Percentiles rank a stretch among this genome's conserved stretches.
phyloP scores from a whole-genome alignment of 2,113 vertebrate genomes.

The Ochotona princeps region DNA sequence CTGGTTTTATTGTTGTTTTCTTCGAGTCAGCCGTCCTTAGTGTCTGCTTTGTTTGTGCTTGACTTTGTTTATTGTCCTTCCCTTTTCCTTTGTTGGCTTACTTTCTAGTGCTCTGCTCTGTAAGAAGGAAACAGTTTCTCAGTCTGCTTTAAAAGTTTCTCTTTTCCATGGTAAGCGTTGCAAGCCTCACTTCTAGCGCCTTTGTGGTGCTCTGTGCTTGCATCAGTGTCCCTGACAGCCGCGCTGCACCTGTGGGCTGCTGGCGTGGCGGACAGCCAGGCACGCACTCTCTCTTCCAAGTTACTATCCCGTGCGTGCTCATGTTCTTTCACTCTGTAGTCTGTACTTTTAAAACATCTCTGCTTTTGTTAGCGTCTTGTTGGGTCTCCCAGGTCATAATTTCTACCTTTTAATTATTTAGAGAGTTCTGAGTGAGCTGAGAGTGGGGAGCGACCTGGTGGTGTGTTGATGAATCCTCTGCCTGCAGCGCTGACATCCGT shows the following conservation, averaged over 20 bases:
- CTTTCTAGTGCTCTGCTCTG: background rate
- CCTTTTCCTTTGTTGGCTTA: background rate
- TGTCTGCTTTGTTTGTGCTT: background rate
- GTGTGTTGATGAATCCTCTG: too few relatives aligned
- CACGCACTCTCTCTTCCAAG: background rate
- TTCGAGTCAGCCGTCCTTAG: background rate
- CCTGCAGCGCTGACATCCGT: too few relatives aligned
- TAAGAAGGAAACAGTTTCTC: background rate
- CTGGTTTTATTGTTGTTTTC: conserved; percentile 40
- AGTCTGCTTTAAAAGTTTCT: background rate
- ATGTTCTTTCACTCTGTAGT: background rate
- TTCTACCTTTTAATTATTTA: background rate
- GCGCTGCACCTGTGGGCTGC: background rate
- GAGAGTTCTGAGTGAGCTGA: too few relatives aligned
- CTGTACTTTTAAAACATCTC: background rate
- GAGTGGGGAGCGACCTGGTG: too few relatives aligned
- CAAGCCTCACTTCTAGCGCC: background rate
- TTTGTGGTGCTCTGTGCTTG: background rate
- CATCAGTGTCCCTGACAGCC: background rate
- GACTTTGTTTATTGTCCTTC: background rate
- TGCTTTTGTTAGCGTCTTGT: background rate
- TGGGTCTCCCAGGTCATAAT: background rate
- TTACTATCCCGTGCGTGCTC: too few relatives aligned
- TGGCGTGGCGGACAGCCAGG: too few relatives aligned
- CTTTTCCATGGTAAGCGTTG: background rate